Base-by-base conservation (phyloP, 2,113 vertebrate species). In the Oceanodroma tethys region DNA sequence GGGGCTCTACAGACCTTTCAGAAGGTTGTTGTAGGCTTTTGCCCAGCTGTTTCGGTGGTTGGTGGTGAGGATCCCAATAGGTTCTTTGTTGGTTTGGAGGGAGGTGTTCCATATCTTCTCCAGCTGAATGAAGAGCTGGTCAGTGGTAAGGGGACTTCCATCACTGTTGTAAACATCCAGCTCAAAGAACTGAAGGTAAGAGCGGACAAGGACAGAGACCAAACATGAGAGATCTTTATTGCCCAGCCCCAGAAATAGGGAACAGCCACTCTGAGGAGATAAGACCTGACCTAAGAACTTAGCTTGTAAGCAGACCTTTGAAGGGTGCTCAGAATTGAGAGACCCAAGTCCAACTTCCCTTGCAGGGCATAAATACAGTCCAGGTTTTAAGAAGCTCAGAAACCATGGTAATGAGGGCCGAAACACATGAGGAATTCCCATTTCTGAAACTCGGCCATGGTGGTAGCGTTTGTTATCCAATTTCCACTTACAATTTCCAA, bases 31-130 rank as follows among this genome's bases (percentile, higher is more conserved):
- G 95, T 99, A 99, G 26, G 99, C 99, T 95, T 99, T 99, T 88
- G 99, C 99, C 99, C 99, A 99, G 90, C 98, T 99, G 98, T 99
- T 99, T 47, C 99, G 98, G 96, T 99, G 99, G 97, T 99, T 99
- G 40, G 99, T 99, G 26, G 99, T 99, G 40, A 99, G 98, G 95
- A 99, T 99, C 59, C 99, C 99, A 63, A 99, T 97, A 1, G 99
- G 99, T 95, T 99, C 99, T 97, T 99, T 99, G 97, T 99, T 99
- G 48, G 99, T 98, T 96, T 99, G 99, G 80, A 99, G 98, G 8
- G 99, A 99, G 0, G 99, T 99, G 94, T 99, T 99, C 99, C 99
- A 99, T 95, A 99, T 99, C 98, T 99, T 99, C 95, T 99, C 99
- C 95, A 99, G 95, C 97, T 99, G 99, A 96, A 97, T 97, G 70